phyloP scores from a whole-genome alignment of 1,140 invertebrate genomes.

The Oncopodura yosiiana region DNA sequence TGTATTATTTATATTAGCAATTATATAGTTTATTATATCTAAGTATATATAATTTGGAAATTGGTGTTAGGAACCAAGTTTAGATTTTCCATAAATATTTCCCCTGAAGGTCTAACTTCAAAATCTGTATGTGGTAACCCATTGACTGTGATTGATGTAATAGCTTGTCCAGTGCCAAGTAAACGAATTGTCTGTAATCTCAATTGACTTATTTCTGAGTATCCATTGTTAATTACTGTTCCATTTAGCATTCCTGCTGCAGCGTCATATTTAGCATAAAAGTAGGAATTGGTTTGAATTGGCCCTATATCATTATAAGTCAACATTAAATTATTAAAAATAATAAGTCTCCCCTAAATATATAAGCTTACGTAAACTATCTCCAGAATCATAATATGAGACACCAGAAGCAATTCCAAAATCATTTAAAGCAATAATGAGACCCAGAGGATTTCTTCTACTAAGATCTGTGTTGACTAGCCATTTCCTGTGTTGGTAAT shows the following conservation, averaged over 20 bases:
- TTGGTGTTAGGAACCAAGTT: neutral
- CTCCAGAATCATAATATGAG: conserved; percentile 42
- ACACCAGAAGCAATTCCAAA: conserved; percentile 36
- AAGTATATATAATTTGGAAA: too few species aligned
- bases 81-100: neutral
- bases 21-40: too few species aligned
- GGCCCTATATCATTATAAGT: neutral
- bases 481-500: conserved; percentile 56
- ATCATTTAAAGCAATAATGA: conserved; percentile 38
- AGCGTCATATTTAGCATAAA: neutral
- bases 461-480: conserved; percentile 34
- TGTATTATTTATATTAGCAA: too few species aligned
- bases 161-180: neutral
- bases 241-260: neutral
- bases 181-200: neutral
- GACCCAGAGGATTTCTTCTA: conserved; percentile 37
- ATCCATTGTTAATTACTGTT: conserved; percentile 5
- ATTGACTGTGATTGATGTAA: neutral
- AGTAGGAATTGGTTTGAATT: conserved; percentile 6
- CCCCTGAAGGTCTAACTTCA: neutral
- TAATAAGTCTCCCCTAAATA: conserved; percentile 2
- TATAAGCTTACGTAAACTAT: conserved; percentile 10
- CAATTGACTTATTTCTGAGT: neutral
- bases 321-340: neutral
- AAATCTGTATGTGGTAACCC: conserved; percentile 5